These are phyloP conservation scores for Danio choprae DNA, from an alignment of 2,797 vertebrate species.

Conservation along the genomic window DNA sequence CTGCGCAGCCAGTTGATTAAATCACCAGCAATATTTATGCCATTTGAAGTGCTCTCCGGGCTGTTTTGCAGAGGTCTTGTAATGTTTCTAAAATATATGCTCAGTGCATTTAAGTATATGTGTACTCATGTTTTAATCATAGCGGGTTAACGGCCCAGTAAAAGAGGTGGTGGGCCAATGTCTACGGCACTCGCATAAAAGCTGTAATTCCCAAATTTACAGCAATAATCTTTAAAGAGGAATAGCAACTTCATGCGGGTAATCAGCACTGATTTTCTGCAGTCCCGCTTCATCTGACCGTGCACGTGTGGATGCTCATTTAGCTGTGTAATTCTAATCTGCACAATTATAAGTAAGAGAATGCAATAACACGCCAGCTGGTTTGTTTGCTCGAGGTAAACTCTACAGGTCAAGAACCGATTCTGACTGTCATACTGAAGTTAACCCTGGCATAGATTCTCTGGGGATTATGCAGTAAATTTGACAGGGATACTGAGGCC, in stretches of 20 bases:
- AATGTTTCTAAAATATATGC: conserved; percentile 56
- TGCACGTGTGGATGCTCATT: conserved; percentile 51
- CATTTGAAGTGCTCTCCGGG: conserved; percentile 49
- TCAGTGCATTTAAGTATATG: conserved; percentile 27
- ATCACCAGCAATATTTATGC: conserved; percentile 61
- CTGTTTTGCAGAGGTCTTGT: conserved; percentile 44
- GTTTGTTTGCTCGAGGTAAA: conserved; percentile 32
- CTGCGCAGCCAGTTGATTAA: conserved; percentile 61
- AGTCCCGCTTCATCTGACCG: conserved; percentile 57
- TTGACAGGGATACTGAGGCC: conserved; percentile 55
- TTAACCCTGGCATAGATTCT: conserved; percentile 49
- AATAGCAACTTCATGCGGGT: conserved; percentile 72
- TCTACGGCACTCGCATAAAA: conserved; percentile 44
- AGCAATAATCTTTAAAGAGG: conserved; percentile 76
- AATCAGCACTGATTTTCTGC: conserved; percentile 73
- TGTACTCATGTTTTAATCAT: conserved; percentile 47
- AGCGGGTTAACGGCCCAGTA: conserved; percentile 42
- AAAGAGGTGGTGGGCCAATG: conserved; percentile 17
- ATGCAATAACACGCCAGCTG: conserved; percentile 10
- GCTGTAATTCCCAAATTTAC: conserved; percentile 78
- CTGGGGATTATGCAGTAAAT: conserved; percentile 54
- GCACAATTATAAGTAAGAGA: conserved; percentile 44
- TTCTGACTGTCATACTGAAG: conserved; percentile 37
- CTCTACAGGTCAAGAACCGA: conserved; percentile 42
- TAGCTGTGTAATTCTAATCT: conserved; percentile 52